phyloP scores from a whole-genome alignment of 2,888 invertebrate genomes.

The Philhelius pedissequus region DNA sequence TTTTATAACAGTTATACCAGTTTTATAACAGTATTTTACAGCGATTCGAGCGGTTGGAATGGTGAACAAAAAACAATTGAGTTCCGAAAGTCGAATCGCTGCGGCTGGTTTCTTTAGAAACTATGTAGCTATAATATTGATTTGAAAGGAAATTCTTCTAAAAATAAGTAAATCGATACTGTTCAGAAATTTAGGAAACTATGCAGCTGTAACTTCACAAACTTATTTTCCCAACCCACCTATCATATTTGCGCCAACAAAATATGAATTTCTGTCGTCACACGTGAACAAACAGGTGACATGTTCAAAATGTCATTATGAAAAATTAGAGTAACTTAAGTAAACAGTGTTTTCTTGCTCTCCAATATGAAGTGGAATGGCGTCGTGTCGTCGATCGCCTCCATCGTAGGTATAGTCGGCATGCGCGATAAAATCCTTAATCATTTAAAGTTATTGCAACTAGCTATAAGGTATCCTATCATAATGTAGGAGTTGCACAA shows the following conservation, averaged over 20 bases:
- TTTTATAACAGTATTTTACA: no score
- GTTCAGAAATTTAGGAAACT: no score
- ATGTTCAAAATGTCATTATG: constrained; percentile 55
- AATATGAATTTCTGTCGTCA: constrained; percentile 24
- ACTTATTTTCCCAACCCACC: background rate
- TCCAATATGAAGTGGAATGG: background rate
- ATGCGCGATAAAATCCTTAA: constrained; percentile 45
- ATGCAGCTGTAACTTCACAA: background rate
- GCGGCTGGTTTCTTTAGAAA: no score
- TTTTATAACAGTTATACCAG: no score
- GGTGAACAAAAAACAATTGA: no score
- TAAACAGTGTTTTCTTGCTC: background rate
- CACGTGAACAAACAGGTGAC: constrained; percentile 40
- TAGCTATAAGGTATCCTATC: constrained; percentile 5
- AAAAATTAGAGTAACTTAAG: constrained; percentile 38
- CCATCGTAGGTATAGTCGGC: background rate
- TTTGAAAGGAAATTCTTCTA: no score
- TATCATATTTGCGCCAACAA: background rate
- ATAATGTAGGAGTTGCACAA: constrained; percentile 49
- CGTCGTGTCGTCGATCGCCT: background rate
- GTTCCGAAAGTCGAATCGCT: no score
- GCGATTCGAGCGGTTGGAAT: no score
- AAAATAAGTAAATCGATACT: no score
- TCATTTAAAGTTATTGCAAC: constrained; percentile 44
- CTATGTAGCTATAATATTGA: no score